These are phyloP conservation scores for Lasioglossum vierecki DNA, from an alignment of 2,888 invertebrate species.

Conservation along the genomic window DNA sequence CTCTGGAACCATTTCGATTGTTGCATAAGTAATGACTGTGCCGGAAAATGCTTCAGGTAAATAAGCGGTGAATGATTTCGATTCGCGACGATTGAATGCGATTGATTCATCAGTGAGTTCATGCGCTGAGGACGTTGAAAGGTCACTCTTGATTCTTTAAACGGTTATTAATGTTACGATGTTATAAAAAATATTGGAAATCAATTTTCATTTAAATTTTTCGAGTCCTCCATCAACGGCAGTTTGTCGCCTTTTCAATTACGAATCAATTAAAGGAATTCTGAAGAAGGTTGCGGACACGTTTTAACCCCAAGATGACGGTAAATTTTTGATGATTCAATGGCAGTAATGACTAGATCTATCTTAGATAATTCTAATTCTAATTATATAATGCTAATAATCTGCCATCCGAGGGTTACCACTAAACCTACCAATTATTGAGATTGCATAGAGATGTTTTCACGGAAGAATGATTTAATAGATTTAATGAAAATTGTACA, in stretches of 20 bases:
- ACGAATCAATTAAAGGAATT: too few species aligned
- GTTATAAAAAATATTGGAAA: not conserved
- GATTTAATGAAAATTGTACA: too few species aligned
- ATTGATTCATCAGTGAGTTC: not conserved
- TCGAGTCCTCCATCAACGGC: too few species aligned
- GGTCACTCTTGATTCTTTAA: not conserved
- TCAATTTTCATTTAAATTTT: not conserved
- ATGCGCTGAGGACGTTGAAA: not conserved
- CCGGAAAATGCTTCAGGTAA: not conserved
- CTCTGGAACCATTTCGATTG: not conserved
- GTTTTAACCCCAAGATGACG: too few species aligned
- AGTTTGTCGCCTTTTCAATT: too few species aligned
- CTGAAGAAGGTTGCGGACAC: too few species aligned
- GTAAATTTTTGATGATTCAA: too few species aligned
- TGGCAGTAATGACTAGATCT: too few species aligned
- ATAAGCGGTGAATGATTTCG: not conserved
- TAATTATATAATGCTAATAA: too few species aligned
- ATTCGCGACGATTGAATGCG: not conserved
- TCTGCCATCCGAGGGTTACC: too few species aligned
- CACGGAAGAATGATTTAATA: too few species aligned
- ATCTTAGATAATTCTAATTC: too few species aligned
- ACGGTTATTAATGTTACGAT: not conserved
- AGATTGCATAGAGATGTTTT: not conserved
- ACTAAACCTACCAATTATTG: not conserved
- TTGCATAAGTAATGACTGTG: not conserved